These are phyloP conservation scores for Dendropsophus ebraccatus DNA, from an alignment of 2,113 vertebrate species.

Conservation along the genomic window DNA sequence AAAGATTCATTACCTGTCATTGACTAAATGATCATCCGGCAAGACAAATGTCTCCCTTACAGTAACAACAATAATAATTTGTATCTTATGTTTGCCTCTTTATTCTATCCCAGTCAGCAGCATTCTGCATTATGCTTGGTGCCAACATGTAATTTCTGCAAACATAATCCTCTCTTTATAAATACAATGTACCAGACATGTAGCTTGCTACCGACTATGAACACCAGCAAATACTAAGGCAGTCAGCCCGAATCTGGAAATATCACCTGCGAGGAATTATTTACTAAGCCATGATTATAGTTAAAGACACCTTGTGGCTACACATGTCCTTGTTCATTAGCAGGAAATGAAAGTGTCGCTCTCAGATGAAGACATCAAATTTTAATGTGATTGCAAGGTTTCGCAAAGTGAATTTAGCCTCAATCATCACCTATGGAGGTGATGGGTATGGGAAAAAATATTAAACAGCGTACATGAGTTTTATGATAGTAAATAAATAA, in stretches of 20 bases:
- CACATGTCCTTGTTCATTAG: background rate
- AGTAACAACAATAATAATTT: slow-evolving; percentile 43
- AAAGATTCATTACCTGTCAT: slow-evolving; percentile 55
- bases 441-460: background rate
- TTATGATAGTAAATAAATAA: background rate
- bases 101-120: slow-evolving; percentile 4
- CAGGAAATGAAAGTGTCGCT: background rate
- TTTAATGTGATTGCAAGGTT: background rate
- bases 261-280: background rate
- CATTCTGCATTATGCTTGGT: background rate
- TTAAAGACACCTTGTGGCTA: background rate
- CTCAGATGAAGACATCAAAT: background rate
- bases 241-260: background rate
- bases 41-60: slow-evolving; percentile 40
- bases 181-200: background rate
- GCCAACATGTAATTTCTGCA: background rate
- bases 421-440: background rate
- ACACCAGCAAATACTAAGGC: background rate
- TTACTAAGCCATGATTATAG: background rate
- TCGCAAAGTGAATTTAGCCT: background rate
- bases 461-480: background rate
- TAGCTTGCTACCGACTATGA: background rate
- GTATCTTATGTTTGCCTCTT: background rate
- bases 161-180: background rate
- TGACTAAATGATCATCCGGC: slow-evolving; percentile 19